Evolutionary conservation across 2,888 invertebrate genomes (phyloP).

Genomic region (Thymelicus lineola): DNA sequence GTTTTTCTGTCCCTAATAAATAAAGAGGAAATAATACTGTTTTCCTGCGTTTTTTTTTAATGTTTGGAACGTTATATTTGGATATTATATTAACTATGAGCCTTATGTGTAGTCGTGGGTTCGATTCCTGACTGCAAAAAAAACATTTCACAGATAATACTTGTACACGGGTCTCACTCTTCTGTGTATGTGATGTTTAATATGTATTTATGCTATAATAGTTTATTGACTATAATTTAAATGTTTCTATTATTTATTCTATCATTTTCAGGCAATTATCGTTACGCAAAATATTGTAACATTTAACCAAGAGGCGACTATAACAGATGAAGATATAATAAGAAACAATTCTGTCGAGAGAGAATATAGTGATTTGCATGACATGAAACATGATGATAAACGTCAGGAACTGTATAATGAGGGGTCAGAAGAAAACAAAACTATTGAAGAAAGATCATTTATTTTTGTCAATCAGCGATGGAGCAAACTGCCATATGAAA

Average conservation of each 20-base stretch:
- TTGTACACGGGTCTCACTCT: too few species aligned
- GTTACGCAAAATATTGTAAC: neutral
- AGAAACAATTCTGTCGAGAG: neutral
- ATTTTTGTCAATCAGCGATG: conserved; percentile 63
- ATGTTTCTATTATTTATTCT: neutral
- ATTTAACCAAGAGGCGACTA: neutral
- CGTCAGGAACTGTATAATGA: conserved; percentile 59
- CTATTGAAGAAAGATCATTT: conserved; percentile 64
- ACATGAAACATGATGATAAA: conserved; percentile 14
- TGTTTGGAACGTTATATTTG: too few species aligned
- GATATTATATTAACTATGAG: too few species aligned
- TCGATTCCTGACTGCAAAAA: too few species aligned
- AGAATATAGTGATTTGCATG: neutral
- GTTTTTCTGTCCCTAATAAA: neutral
- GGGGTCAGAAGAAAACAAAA: conserved; percentile 52
- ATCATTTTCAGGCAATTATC: neutral
- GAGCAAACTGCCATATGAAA: conserved; percentile 43
- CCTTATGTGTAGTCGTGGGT: too few species aligned
- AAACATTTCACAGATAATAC: too few species aligned
- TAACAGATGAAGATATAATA: neutral
- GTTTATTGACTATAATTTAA: too few species aligned
- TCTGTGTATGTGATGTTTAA: too few species aligned
- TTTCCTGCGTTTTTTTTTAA: neutral
- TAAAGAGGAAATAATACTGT: too few species aligned
- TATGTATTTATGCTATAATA: too few species aligned